Conservation (phyloP, 1,140 invertebrate genomes). For the Saxidomus purpurata region DNA sequence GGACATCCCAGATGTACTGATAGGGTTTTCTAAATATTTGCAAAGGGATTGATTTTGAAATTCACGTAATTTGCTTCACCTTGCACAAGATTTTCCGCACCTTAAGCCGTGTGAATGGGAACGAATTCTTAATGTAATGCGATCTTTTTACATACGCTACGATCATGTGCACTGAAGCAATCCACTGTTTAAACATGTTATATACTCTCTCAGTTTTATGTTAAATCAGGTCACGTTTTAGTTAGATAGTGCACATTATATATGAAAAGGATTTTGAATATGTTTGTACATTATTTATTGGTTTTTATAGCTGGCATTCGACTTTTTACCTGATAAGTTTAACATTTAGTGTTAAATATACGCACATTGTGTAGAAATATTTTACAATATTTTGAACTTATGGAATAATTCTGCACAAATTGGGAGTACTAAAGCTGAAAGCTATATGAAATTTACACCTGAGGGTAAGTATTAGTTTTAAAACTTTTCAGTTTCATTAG, state of each 20-base stretch:
- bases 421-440: too few relatives aligned
- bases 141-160: constrained; percentile 10
- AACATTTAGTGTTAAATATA: background rate
- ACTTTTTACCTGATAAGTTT: background rate
- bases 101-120: background rate
- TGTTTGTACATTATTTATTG: constrained; percentile 30
- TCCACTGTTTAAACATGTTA: background rate
- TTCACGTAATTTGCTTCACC: background rate
- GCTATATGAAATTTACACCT: too few relatives aligned
- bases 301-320: background rate
- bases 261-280: constrained; percentile 14
- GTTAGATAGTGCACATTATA: constrained; percentile 18
- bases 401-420: too few relatives aligned
- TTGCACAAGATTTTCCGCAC: constrained; percentile 34
- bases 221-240: constrained; percentile 10
- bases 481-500: too few relatives aligned
- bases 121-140: constrained; percentile 6
- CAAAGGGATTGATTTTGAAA: background rate
- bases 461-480: too few relatives aligned
- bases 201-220: background rate
- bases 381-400: too few relatives aligned
- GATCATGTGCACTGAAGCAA: constrained; percentile 19
- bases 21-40: background rate
- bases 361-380: too few relatives aligned
- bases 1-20: background rate